Evolutionary conservation across 1,140 invertebrate species (phyloP).

Genomic region (Hypsibius dujardini): DNA sequence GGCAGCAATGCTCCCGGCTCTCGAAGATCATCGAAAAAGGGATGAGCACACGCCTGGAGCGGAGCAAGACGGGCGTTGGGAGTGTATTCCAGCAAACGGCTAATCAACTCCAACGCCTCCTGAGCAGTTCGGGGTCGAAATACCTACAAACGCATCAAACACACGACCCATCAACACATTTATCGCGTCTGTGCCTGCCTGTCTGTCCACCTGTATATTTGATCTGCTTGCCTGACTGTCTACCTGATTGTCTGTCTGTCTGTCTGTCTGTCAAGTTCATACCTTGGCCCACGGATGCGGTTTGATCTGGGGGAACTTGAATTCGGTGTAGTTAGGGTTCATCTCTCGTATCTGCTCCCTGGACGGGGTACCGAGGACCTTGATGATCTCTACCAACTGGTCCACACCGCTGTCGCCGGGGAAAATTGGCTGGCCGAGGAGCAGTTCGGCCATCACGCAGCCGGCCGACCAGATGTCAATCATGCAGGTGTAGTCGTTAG

Average conservation of each 20-base stretch:
- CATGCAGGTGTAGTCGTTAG: conserved; percentile 97
- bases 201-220: too few species aligned
- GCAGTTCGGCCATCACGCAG: conserved; percentile 85
- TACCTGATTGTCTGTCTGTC: too few species aligned
- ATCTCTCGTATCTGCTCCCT: conserved; percentile 97
- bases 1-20: conserved; percentile 70
- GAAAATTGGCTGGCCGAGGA: conserved; percentile 96
- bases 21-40: conserved; percentile 91
- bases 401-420: conserved; percentile 97
- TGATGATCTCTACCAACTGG: conserved; percentile 98
- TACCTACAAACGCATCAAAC: conserved; percentile 46
- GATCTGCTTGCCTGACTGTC: too few species aligned
- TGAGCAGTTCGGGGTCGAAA: conserved; percentile 87
- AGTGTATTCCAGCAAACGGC: conserved; percentile 87
- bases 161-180: too few species aligned
- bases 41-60: conserved; percentile 85
- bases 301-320: conserved; percentile 99
- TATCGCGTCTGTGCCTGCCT: too few species aligned
- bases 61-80: conserved; percentile 82
- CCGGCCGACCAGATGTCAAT: conserved; percentile 99
- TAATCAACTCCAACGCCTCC: conserved; percentile 91
- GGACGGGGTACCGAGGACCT: conserved; percentile 94
- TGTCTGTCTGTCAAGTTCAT: too few species aligned
- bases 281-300: conserved; percentile 99
- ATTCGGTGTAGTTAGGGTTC: conserved; percentile 99